phyloP scores from a whole-genome alignment of 1,140 invertebrate genomes.

The Sarcophaga bullata region DNA sequence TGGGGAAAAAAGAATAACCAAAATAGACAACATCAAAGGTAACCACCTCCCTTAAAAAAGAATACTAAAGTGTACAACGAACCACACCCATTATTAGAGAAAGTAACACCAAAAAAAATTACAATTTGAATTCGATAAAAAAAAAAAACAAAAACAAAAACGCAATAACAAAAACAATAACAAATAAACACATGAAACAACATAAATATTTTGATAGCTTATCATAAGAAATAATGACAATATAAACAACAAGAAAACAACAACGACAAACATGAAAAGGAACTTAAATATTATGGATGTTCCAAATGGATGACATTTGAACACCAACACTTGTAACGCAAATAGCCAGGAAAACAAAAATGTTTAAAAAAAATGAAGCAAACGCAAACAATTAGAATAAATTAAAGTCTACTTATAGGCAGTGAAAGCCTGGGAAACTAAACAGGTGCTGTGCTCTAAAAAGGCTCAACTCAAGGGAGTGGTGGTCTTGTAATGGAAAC shows the following conservation, averaged over 20 bases:
- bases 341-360: conserved; percentile 4
- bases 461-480: not conserved
- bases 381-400: conserved; percentile 36
- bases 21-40: conserved; percentile 32
- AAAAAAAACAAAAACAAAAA: not conserved
- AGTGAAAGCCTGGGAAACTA: conserved; percentile 11
- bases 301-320: conserved; percentile 19
- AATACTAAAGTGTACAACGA: not conserved
- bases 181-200: conserved; percentile 2
- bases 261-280: conserved; percentile 6
- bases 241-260: not conserved
- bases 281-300: too few relatives aligned
- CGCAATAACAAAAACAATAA: too few relatives aligned
- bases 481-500: conserved; percentile 10
- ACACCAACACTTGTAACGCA: not conserved
- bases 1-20: conserved; percentile 9
- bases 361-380: conserved; percentile 11
- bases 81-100: not conserved
- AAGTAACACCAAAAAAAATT: too few relatives aligned
- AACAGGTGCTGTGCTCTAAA: conserved; percentile 6
- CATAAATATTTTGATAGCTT: conserved; percentile 39
- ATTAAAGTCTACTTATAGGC: conserved; percentile 2
- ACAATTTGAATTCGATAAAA: not conserved
- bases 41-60: conserved; percentile 23
- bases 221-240: conserved; percentile 21